These are phyloP conservation scores for Drosophila erecta DNA, from an alignment of 1,140 invertebrate species.

Conservation along the genomic window DNA sequence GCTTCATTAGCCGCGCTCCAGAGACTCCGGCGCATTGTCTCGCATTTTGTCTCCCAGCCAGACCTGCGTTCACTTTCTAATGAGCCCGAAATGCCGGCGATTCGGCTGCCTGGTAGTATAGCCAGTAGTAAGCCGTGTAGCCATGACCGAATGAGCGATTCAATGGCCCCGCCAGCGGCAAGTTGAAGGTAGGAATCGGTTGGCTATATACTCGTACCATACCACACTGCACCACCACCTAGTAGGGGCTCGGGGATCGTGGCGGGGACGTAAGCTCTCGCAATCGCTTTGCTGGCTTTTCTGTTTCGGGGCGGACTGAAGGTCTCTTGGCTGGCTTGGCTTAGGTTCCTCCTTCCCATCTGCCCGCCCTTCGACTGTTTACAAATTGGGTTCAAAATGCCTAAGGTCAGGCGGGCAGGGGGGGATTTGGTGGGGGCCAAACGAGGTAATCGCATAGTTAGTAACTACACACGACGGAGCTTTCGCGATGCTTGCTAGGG, in stretches of 20 bases:
- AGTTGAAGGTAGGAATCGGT: slow-evolving; percentile 67
- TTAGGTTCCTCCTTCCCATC: slow-evolving; percentile 19
- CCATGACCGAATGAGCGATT: slow-evolving; percentile 76
- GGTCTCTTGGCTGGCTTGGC: slow-evolving; percentile 40
- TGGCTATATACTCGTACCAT: not conserved
- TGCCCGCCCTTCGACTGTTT: slow-evolving; percentile 47
- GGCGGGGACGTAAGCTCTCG: slow-evolving; percentile 50
- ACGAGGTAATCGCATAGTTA: slow-evolving; percentile 74
- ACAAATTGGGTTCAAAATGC: slow-evolving; percentile 78
- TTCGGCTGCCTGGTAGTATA: slow-evolving; percentile 2
- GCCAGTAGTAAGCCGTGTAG: slow-evolving; percentile 42
- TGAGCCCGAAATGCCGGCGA: slow-evolving; percentile 50
- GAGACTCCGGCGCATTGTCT: slow-evolving; percentile 38
- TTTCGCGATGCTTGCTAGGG: slow-evolving; percentile 72
- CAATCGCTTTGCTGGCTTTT: slow-evolving; percentile 63
- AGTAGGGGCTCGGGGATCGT: not conserved
- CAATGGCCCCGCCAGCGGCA: slow-evolving; percentile 67
- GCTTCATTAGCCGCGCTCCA: slow-evolving; percentile 52
- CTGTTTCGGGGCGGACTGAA: slow-evolving; percentile 66
- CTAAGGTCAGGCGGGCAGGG: slow-evolving; percentile 71
- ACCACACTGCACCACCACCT: not conserved
- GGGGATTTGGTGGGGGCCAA: slow-evolving; percentile 19
- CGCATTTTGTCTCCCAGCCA: slow-evolving; percentile 61
- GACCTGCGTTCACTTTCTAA: slow-evolving; percentile 72
- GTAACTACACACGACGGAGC: slow-evolving; percentile 61